A percentile compares a stretch with the other conserved stretches of the same genome.
These are phyloP conservation scores for Orchesellides sinensis DNA, from an alignment of 2,888 invertebrate genomes.

Conservation along the genomic window DNA sequence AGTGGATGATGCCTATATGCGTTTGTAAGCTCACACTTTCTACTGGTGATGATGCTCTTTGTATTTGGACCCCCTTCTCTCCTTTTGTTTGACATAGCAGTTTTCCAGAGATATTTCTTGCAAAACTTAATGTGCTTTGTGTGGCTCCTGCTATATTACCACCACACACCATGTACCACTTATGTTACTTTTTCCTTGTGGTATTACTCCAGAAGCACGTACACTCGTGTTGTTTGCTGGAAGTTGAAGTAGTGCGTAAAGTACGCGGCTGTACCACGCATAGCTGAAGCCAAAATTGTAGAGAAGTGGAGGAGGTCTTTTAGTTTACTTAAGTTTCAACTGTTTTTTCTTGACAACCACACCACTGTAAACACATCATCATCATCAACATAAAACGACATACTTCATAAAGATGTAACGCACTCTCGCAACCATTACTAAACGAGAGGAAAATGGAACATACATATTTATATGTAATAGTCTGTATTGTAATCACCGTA, in stretches of 20 bases:
- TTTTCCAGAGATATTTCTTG: slow-evolving; percentile 35
- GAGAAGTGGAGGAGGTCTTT: background rate
- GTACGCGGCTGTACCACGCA: background rate
- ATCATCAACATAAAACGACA: background rate
- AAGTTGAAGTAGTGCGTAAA: background rate
- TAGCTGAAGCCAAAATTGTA: background rate
- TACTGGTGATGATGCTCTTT: slow-evolving; percentile 40
- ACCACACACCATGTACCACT: no score
- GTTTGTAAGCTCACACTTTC: no score
- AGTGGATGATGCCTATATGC: no score
- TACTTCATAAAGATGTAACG: background rate
- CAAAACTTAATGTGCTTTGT: slow-evolving; percentile 28
- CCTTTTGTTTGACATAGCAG: slow-evolving; percentile 49
- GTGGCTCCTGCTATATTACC: background rate
- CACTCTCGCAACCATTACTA: background rate
- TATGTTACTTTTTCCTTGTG: no score
- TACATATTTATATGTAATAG: no score
- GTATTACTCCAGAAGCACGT: no score
- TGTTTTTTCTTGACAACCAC: background rate
- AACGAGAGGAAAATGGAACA: background rate
- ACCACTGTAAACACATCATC: background rate
- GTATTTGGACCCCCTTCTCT: no score
- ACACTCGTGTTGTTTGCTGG: slow-evolving; percentile 56
- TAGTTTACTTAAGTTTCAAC: background rate
- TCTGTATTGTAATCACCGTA: background rate